Evolutionary conservation across 2,888 invertebrate genomes (phyloP).

Genomic region (Petrolisthes manimaculis): DNA sequence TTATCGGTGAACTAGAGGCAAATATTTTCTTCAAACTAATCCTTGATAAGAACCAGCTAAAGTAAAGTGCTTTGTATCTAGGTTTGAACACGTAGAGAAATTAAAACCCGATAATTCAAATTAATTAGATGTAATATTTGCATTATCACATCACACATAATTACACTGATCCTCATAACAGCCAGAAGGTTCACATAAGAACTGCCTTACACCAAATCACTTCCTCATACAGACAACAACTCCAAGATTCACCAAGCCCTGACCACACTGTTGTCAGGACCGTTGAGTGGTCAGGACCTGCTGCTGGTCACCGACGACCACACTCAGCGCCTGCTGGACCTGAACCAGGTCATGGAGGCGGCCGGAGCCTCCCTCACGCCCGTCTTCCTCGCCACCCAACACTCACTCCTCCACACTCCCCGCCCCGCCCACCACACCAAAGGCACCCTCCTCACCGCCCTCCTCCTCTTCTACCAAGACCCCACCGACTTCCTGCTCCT

Average conservation of each 20-base stretch:
- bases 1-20: too few species aligned
- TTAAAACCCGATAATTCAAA: too few species aligned
- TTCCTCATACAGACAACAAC: too few species aligned
- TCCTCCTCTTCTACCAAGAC: constrained; percentile 2
- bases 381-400: neutral
- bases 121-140: too few species aligned
- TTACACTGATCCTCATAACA: too few species aligned
- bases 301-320: neutral
- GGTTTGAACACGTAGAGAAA: too few species aligned
- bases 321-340: constrained; percentile 11
- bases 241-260: neutral
- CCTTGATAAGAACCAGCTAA: too few species aligned
- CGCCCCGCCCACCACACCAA: neutral
- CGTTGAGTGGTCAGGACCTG: neutral
- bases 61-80: too few species aligned
- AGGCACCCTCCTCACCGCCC: neutral
- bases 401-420: neutral
- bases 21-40: too few species aligned
- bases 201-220: too few species aligned
- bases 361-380: neutral
- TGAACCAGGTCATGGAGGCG: neutral
- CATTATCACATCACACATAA: too few species aligned
- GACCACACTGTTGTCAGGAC: neutral
- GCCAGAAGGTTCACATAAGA: too few species aligned
- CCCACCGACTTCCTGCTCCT: neutral